Conservation (phyloP, 2,113 vertebrate genomes). For the Leptodactylus fuscus region DNA sequence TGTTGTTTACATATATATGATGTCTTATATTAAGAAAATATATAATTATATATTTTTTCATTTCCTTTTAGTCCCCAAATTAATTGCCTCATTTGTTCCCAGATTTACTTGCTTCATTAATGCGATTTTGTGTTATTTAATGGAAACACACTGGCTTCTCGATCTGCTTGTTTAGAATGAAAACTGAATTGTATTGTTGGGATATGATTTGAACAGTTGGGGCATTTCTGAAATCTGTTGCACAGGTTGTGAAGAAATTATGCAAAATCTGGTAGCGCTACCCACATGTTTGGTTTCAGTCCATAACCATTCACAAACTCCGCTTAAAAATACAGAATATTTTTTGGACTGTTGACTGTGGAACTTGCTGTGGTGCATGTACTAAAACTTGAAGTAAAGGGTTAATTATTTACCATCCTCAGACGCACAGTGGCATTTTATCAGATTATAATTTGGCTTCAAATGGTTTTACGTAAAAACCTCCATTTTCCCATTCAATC, state of each 20-base stretch:
- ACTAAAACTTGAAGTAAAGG: neutral
- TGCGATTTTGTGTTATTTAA: neutral
- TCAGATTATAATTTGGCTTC: neutral
- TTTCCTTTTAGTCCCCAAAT: neutral
- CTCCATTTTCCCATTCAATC: neutral
- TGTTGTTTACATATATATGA: conserved; percentile 63
- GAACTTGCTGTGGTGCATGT: neutral
- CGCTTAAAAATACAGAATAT: neutral
- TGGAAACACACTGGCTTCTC: conserved; percentile 13
- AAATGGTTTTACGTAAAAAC: too few species aligned
- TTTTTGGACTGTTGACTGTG: neutral
- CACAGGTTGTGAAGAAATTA: conserved; percentile 3
- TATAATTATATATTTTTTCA: neutral
- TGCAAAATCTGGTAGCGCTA: too few species aligned
- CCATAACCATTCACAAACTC: neutral
- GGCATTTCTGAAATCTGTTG: conserved; percentile 4
- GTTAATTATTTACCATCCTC: neutral
- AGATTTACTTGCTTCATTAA: neutral
- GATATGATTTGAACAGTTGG: neutral
- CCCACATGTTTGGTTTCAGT: too few species aligned
- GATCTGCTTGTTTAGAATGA: neutral
- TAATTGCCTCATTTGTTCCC: neutral
- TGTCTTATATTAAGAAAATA: conserved; percentile 26
- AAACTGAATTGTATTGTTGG: neutral
- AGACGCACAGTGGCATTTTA: neutral